These are phyloP conservation scores for Zosterops pallidus DNA, from an alignment of 2,113 vertebrate genomes.

Conservation along the genomic window DNA sequence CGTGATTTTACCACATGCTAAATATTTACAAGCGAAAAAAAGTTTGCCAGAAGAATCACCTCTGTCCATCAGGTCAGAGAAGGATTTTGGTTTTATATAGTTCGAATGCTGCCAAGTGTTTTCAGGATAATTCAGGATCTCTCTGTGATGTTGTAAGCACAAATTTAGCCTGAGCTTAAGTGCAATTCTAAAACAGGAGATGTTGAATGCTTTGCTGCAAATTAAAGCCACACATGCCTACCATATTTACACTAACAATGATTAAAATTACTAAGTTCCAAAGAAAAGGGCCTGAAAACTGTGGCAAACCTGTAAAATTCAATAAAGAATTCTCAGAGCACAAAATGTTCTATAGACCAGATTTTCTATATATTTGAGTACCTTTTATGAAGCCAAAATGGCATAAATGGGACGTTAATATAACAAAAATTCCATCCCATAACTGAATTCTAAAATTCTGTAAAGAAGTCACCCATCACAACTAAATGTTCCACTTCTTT, in stretches of 20 bases:
- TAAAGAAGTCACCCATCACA: neutral
- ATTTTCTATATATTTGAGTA: neutral
- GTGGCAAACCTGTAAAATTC: neutral
- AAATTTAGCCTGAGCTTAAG: neutral
- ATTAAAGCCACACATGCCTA: neutral
- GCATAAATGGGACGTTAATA: neutral
- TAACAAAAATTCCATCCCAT: neutral
- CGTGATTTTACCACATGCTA: neutral
- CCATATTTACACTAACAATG: neutral
- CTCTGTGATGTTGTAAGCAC: neutral
- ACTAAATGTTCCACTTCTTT: neutral
- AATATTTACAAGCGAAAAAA: neutral
- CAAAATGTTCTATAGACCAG: neutral
- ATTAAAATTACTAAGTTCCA: neutral
- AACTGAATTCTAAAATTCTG: neutral
- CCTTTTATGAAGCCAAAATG: neutral
- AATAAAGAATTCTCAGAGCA: neutral
- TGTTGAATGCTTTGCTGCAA: neutral
- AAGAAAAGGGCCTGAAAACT: neutral
- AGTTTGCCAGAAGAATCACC: neutral
- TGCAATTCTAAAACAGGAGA: neutral
- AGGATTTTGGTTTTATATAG: neutral
- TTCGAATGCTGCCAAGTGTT: neutral
- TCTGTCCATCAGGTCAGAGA: neutral
- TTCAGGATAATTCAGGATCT: neutral